Evolutionary conservation across 2,797 vertebrate species (phyloP), one percentile per base, ranked within the genome.

Genomic region (Antrozous pallidus): DNA sequence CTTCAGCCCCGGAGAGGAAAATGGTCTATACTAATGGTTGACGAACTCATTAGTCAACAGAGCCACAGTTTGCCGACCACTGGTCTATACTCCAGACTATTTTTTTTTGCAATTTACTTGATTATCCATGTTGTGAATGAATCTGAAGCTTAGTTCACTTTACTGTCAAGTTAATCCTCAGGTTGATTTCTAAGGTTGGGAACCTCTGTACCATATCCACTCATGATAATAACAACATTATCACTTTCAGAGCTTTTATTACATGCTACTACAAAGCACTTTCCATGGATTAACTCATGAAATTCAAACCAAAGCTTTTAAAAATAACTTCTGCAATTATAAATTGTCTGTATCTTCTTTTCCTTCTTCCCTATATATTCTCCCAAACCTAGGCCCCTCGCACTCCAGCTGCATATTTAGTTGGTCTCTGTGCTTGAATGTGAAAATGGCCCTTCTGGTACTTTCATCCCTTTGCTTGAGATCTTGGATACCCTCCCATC

Each of bases 261-360:
- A 10, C 65, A 28, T 42, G 31, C 16, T 2, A 17, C 9, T 38
- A 91, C 84, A 65, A 89, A 90, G 61, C 1, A 24, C n/a, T 81
- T 89, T 36, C 54, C 3, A 36, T 63, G 47, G 36, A 71, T 83
- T 86, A 88, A 51, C 33, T 95, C 47, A 63, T 58, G 47, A 42
- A 89, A 93, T 85, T 38, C 73, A 74, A 95, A 77, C 45, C 9
- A 36, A 90, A 78, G 24, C 73, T 28, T 38, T 90, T 70, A 54
- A 16, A 36, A 54, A 47, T 74, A 73, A 47, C 38, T 81, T 67
- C 36, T 63, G 28, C 14, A 22, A 88, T 75, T 79, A 81, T 22
- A 49, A 82, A 90, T 24, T 33, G 63, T 63, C 45, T 92, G 16
- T 70, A 49, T n/a, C 56, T 82, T 22, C 49, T 95, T 83, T 94